Conservation (phyloP, 2,113 vertebrate species). For the Arvicanthis niloticus region DNA sequence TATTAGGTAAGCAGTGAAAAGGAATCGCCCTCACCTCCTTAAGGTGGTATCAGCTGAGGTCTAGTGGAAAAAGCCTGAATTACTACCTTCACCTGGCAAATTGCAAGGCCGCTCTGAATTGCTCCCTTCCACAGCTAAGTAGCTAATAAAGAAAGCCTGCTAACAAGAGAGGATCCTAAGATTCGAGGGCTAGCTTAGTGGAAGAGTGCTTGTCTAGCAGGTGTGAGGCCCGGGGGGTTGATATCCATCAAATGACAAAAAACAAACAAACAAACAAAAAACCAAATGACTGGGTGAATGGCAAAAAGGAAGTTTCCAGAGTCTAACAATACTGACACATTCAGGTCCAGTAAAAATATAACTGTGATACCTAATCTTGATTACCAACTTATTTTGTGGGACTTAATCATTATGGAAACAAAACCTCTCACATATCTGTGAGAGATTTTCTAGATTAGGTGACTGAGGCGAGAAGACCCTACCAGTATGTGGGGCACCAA, state of each 20-base stretch:
- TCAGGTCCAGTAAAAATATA: neutral
- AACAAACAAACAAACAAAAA: neutral
- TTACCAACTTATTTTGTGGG: neutral
- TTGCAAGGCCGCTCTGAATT: neutral
- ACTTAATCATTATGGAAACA: neutral
- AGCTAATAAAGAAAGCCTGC: neutral
- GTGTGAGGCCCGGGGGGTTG: neutral
- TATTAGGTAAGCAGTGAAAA: neutral
- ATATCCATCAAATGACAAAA: neutral
- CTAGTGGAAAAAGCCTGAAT: neutral
- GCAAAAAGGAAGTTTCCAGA: neutral
- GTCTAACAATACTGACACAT: slow-evolving; percentile 17
- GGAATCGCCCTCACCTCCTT: neutral
- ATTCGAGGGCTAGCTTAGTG: neutral
- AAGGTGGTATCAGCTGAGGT: neutral
- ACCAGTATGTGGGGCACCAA: neutral
- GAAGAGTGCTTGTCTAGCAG: neutral
- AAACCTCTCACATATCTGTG: neutral
- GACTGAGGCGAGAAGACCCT: neutral
- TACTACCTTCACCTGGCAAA: neutral
- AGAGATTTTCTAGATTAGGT: neutral
- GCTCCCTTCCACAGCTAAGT: neutral
- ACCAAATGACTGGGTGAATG: neutral
- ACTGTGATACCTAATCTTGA: neutral
- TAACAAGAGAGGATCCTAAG: neutral